phyloP scores from a whole-genome alignment of 2,888 invertebrate species.

The Timema cristinae region DNA sequence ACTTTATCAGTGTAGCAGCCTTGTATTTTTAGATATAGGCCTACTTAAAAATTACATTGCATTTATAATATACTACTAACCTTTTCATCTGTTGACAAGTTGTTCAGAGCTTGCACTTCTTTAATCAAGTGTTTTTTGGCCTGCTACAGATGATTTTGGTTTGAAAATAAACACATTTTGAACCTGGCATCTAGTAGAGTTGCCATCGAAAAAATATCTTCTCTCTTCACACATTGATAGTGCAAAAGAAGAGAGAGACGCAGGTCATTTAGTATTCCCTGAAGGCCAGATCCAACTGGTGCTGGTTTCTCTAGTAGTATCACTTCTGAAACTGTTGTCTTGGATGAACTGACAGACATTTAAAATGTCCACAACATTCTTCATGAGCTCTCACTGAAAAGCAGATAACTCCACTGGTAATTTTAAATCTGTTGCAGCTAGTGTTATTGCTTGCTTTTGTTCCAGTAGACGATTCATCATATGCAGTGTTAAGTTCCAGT shows the following conservation, averaged over 20 bases:
- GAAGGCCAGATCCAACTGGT: constrained; percentile 1
- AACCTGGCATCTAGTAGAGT: no score
- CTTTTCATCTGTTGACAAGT: no score
- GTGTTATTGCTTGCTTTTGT: neutral
- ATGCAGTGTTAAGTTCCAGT: constrained; percentile 5
- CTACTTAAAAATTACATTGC: no score
- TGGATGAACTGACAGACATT: constrained; percentile 1
- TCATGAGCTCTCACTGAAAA: neutral
- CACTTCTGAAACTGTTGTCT: constrained; percentile 3
- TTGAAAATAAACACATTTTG: no score
- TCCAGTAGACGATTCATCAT: neutral
- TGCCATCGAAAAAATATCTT: no score
- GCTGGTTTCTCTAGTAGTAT: neutral
- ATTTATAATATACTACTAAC: no score
- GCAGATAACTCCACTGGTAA: neutral
- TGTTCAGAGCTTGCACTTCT: no score
- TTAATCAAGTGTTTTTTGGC: no score
- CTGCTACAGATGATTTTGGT: no score
- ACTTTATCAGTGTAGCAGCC: no score
- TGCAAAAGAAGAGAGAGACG: neutral
- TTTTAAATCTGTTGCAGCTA: neutral
- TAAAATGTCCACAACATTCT: neutral
- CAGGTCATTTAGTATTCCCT: constrained; percentile 5
- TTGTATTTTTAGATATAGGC: no score
- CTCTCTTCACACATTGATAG: no score